Conservation (phyloP, 2,113 vertebrate species). For the Coptodon rendalli region DNA sequence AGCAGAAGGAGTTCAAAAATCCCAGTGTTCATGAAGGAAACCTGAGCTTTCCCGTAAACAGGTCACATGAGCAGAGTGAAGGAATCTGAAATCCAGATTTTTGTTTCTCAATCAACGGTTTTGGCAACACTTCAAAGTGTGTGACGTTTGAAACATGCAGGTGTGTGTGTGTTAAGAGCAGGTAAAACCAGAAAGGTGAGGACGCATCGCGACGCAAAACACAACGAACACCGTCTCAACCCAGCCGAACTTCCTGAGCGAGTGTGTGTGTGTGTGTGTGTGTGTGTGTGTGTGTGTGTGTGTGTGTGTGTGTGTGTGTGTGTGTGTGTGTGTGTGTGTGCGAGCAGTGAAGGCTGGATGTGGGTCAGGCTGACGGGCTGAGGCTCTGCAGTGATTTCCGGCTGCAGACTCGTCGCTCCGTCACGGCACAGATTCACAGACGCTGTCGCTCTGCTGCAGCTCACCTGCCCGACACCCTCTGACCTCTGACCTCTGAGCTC, state of each 20-base stretch:
- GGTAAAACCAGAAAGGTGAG: slow-evolving; percentile 25
- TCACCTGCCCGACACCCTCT: neutral
- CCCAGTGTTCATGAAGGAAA: neutral
- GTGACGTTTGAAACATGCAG: neutral
- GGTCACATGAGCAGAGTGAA: neutral
- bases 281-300: neutral
- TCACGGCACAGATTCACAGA: neutral
- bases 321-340: too few species aligned
- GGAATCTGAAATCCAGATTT: neutral
- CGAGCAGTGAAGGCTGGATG: neutral
- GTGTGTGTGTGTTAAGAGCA: neutral
- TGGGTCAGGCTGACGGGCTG: neutral
- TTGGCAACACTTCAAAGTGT: neutral
- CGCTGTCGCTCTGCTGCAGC: neutral
- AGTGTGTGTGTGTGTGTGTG: neutral
- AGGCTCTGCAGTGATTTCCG: neutral
- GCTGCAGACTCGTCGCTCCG: neutral
- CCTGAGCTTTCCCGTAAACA: neutral
- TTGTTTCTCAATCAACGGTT: neutral
- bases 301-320: neutral
- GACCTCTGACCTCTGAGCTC: neutral
- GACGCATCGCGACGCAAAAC: neutral
- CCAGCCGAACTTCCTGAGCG: neutral
- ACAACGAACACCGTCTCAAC: neutral
- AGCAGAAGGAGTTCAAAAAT: accelerated